Base-by-base conservation (phyloP, 2,888 invertebrate species). In the Acanthosepion esculentum region DNA sequence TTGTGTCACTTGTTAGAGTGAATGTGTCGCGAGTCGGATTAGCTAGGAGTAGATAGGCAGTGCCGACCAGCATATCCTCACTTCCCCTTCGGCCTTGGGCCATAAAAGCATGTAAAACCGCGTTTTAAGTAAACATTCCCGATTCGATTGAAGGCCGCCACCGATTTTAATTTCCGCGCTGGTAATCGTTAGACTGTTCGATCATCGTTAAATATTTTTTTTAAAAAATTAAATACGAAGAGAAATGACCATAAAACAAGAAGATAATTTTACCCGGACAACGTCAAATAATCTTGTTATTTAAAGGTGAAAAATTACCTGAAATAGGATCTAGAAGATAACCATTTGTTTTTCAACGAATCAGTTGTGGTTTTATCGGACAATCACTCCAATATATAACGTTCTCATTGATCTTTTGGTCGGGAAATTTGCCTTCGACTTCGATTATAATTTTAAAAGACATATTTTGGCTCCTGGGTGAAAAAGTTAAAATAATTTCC, bases 401-500 rank as follows among this genome's bases (percentile, higher is more conserved):
- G 78, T n/a, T n/a, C 15, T 33, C 78, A 78, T 78, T 78, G 78
- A 78, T 78, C 78, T 78, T 78, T 33, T 78, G 78, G 15, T 18
- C n/a, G n/a, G n/a, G 15, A 78, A n/a, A 78, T n/a, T 12, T 78
- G n/a, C 78, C 78, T n/a, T 78, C n/a, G 10, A 78, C n/a, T 78
- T n/a, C 5, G 78, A 78, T 78, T n/a, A 78, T 78, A 33, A 78
- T 78, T 78, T 78, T 78, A 78, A 78, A 78, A 78, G 78, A 78
- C 78, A 78, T 78, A 78, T 78, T 78, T 78, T 78, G 78, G 78
- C 78, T 78, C n/a, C 15, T 3, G n/a, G 78, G n/a, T 78, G 78
- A 12, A 78, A 78, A 78, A 78, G 78, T 78, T 33, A 78, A 78
- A 78, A 78, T 78, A 78, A 78, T 78, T 78, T 78, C 78, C 78